Evolutionary conservation across 2,113 vertebrate genomes (phyloP).

Genomic region (Columba livia): DNA sequence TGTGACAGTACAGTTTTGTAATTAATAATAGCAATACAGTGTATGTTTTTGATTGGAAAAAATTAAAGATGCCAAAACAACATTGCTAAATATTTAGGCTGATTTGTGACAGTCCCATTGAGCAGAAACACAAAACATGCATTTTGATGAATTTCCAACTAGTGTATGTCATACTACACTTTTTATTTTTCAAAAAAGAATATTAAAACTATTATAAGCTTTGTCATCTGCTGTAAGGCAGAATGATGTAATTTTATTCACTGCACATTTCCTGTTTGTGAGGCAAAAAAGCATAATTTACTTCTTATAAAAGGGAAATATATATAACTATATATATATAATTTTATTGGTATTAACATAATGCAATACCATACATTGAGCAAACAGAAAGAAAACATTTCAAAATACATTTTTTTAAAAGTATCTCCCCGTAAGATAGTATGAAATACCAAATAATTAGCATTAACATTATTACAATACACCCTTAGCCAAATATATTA

Average conservation of each 20-base stretch:
- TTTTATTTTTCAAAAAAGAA: slow-evolving; percentile 69
- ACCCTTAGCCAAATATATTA: slow-evolving; percentile 80
- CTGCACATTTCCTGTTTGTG: slow-evolving; percentile 77
- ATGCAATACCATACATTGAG: slow-evolving; percentile 81
- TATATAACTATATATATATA: slow-evolving; percentile 78
- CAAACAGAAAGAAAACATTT: slow-evolving; percentile 82
- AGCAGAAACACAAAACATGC: slow-evolving; percentile 70
- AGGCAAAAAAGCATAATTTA: slow-evolving; percentile 77
- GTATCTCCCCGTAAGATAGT: slow-evolving; percentile 79
- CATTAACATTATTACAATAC: slow-evolving; percentile 81
- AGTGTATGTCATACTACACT: slow-evolving; percentile 51
- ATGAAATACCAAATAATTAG: slow-evolving; percentile 82
- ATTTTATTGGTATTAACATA: slow-evolving; percentile 85
- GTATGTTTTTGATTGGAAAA: slow-evolving; percentile 61
- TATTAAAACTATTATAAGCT: slow-evolving; percentile 75
- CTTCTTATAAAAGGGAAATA: slow-evolving; percentile 79
- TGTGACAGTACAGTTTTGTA: slow-evolving; percentile 61
- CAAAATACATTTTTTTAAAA: slow-evolving; percentile 82
- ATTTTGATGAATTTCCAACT: slow-evolving; percentile 70
- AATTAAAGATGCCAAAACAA: slow-evolving; percentile 63
- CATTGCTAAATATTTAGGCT: slow-evolving; percentile 54
- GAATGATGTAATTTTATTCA: slow-evolving; percentile 76
- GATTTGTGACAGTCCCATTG: slow-evolving; percentile 51
- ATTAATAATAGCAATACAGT: slow-evolving; percentile 58
- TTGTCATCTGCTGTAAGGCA: slow-evolving; percentile 76